These are phyloP conservation scores for Clivina fossor DNA, from an alignment of 2,888 invertebrate genomes.

Conservation along the genomic window DNA sequence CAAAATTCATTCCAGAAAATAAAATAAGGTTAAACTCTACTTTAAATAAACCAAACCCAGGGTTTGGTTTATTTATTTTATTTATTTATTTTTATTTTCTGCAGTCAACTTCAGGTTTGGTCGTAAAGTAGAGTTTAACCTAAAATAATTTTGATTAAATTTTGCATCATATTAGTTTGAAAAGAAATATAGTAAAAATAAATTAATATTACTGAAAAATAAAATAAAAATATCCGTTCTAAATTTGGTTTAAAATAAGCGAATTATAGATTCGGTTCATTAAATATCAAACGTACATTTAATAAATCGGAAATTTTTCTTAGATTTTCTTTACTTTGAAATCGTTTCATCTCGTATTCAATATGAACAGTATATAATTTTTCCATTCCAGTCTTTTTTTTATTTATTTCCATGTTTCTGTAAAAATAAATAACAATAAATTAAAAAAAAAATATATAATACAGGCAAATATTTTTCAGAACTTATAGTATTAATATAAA, in stretches of 20 bases:
- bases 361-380: constrained; percentile 21
- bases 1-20: too few relatives aligned
- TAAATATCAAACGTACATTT: background rate
- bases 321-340: background rate
- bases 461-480: too few relatives aligned
- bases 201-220: background rate
- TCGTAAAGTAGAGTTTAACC: too few relatives aligned
- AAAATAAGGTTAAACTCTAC: too few relatives aligned
- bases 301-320: background rate
- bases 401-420: constrained; percentile 4
- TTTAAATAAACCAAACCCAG: too few relatives aligned
- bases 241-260: too few relatives aligned
- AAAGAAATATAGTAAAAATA: background rate
- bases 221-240: background rate
- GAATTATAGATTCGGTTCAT: too few relatives aligned
- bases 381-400: constrained; percentile 9
- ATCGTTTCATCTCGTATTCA: constrained; percentile 13
- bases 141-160: too few relatives aligned
- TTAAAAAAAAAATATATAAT: background rate
- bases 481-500: too few relatives aligned
- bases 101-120: too few relatives aligned
- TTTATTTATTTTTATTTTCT: too few relatives aligned
- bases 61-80: too few relatives aligned
- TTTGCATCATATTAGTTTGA: background rate
- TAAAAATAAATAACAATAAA: constrained; percentile 3